phyloP scores from a whole-genome alignment of 2,888 invertebrate genomes.

The Globia sparganii region DNA sequence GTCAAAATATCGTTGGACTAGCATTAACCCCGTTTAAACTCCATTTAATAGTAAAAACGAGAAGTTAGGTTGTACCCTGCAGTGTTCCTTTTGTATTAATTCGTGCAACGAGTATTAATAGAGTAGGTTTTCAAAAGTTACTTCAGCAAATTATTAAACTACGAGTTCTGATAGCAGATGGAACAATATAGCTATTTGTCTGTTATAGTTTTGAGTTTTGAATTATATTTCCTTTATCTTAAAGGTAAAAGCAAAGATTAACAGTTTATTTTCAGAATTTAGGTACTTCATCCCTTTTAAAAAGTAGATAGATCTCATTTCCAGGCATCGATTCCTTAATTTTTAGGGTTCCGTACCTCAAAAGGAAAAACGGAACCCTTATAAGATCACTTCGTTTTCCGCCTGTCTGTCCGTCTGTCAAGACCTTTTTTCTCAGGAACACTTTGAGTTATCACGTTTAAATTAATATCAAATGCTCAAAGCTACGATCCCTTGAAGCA shows the following conservation, averaged over 20 bases:
- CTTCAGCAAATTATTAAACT: conserved; percentile 39
- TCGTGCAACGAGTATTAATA: conserved; percentile 34
- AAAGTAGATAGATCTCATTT: background rate
- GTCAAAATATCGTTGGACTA: conserved; percentile 47
- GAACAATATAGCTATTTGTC: conserved; percentile 11
- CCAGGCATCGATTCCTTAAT: background rate
- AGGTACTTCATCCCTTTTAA: background rate
- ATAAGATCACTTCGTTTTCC: too few relatives aligned
- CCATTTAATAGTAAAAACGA: conserved; percentile 56
- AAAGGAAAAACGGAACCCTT: too few relatives aligned
- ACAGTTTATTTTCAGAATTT: background rate
- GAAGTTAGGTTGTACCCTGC: conserved; percentile 38
- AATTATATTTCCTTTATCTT: background rate
- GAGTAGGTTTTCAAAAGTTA: conserved; percentile 26
- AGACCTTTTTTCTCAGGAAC: too few relatives aligned
- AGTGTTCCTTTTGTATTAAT: conserved; percentile 55
- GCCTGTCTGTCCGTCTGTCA: too few relatives aligned
- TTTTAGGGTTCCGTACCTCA: background rate
- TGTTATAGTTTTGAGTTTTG: background rate
- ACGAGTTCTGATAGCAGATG: conserved; percentile 3
- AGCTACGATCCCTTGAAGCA: too few relatives aligned
- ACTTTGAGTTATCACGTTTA: too few relatives aligned
- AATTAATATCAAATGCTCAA: too few relatives aligned
- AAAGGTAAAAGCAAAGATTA: background rate
- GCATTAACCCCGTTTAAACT: conserved; percentile 54